Evolutionary conservation across 1,140 invertebrate species (phyloP).

Genomic region (Hylaeus volcanicus): DNA sequence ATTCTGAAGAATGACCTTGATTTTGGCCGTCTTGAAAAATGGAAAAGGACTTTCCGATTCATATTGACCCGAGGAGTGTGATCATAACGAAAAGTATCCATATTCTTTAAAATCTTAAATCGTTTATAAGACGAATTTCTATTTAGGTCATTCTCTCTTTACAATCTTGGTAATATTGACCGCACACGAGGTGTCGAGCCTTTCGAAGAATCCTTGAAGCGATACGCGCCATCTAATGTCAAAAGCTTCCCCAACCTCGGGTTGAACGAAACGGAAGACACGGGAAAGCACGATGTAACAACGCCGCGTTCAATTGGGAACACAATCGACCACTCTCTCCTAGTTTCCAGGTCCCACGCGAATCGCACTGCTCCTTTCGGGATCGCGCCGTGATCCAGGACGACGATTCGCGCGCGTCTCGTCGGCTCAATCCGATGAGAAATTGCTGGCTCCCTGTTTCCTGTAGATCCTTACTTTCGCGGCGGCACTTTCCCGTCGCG

Average conservation of each 20-base stretch:
- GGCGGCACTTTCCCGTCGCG: conserved; percentile 66
- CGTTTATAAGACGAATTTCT: too few relatives aligned
- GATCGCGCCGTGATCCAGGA: conserved; percentile 41
- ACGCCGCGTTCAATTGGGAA: neutral
- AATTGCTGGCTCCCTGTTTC: conserved; percentile 49
- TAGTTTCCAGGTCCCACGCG: conserved; percentile 24
- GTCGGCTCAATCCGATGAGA: conserved; percentile 43
- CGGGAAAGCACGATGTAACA: neutral
- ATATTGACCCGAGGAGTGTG: too few relatives aligned
- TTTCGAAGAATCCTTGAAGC: too few relatives aligned
- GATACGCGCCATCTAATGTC: too few relatives aligned
- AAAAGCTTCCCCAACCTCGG: neutral
- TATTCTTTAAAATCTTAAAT: too few relatives aligned
- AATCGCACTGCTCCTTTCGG: conserved; percentile 46
- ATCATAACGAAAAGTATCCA: too few relatives aligned
- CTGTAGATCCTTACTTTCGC: conserved; percentile 68
- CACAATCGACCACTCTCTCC: conserved; percentile 35
- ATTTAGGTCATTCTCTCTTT: too few relatives aligned
- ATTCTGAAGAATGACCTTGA: too few relatives aligned
- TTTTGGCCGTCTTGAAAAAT: too few relatives aligned
- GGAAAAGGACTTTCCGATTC: too few relatives aligned
- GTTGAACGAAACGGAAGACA: conserved; percentile 5
- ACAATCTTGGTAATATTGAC: too few relatives aligned
- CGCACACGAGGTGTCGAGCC: too few relatives aligned
- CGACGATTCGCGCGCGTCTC: conserved; percentile 26